These are phyloP conservation scores for Eledone cirrhosa DNA, from an alignment of 2,888 invertebrate species.

Conservation along the genomic window DNA sequence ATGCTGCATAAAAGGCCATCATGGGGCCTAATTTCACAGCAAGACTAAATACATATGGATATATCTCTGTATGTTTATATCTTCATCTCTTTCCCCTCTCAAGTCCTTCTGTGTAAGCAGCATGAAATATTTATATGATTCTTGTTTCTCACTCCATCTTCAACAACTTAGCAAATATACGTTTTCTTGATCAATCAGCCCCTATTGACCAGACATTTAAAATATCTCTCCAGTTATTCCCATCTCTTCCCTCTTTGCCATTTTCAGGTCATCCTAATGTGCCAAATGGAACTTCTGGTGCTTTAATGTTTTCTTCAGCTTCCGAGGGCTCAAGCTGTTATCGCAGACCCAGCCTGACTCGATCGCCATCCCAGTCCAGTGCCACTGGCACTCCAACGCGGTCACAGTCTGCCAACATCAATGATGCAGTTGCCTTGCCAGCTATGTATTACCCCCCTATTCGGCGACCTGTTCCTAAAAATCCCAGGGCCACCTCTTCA, in stretches of 20 bases:
- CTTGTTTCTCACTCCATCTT: no score
- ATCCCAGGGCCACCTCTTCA: conserved; percentile 17
- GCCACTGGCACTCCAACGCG: conserved; percentile 26
- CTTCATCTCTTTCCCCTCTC: no score
- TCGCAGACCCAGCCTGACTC: conserved; percentile 17
- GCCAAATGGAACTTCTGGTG: conserved; percentile 25
- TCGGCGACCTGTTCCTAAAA: conserved; percentile 20
- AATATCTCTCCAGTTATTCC: no score
- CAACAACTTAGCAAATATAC: no score
- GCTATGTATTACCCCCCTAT: conserved; percentile 14
- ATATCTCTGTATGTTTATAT: no score
- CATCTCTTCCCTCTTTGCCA: conserved; percentile 13
- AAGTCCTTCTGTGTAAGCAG: no score
- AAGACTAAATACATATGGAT: no score
- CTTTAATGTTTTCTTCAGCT: conserved; percentile 26
- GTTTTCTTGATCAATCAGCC: no score
- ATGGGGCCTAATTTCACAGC: no score
- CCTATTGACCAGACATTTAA: no score
- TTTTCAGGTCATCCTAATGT: conserved; percentile 25
- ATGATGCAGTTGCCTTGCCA: conserved; percentile 15
- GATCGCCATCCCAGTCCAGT: conserved; percentile 26
- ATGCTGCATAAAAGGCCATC: no score
- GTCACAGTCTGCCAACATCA: conserved; percentile 16
- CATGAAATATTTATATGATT: no score
- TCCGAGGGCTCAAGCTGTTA: conserved; percentile 24